These are phyloP conservation scores for Cydia splendana DNA, from an alignment of 1,140 invertebrate genomes.

Conservation along the genomic window DNA sequence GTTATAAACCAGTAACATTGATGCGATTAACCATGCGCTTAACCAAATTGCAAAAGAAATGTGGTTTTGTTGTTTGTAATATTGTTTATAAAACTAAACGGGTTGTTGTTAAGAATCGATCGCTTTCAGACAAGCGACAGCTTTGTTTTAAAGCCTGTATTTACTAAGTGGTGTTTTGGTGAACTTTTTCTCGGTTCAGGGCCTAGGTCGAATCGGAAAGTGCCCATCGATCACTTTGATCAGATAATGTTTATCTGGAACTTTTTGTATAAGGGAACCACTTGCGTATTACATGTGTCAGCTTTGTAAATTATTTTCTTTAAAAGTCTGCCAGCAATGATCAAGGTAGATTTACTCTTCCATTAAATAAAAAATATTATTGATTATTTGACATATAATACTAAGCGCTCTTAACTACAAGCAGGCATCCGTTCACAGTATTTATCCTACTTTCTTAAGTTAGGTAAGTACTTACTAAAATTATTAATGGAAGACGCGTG, in stretches of 20 bases:
- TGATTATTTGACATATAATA: too few relatives aligned
- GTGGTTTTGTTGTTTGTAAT: too few relatives aligned
- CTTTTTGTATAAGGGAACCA: conserved; percentile 3
- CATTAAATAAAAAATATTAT: not conserved
- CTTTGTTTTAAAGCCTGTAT: not conserved
- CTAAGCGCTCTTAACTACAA: too few relatives aligned
- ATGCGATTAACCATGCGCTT: too few relatives aligned
- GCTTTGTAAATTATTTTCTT: conserved; percentile 4
- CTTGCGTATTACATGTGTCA: conserved; percentile 5
- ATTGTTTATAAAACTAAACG: not conserved
- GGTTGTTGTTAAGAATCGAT: conserved; percentile 4
- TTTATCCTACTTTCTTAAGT: too few relatives aligned
- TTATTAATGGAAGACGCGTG: too few relatives aligned
- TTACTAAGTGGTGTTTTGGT: not conserved
- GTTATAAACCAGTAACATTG: too few relatives aligned
- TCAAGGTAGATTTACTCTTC: not conserved
- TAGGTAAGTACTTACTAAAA: too few relatives aligned
- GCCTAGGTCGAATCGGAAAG: conserved; percentile 12
- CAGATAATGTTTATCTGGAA: conserved; percentile 8
- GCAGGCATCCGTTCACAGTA: too few relatives aligned
- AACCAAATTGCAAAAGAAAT: too few relatives aligned
- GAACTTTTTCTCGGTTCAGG: conserved; percentile 10
- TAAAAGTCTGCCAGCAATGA: not conserved
- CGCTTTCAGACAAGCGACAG: not conserved
- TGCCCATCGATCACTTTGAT: conserved; percentile 10